A percentile compares a stretch with the other conserved stretches of the same genome.
These are phyloP conservation scores for Pectinophora gossypiella DNA, from an alignment of 1,140 invertebrate species.

Conservation along the genomic window DNA sequence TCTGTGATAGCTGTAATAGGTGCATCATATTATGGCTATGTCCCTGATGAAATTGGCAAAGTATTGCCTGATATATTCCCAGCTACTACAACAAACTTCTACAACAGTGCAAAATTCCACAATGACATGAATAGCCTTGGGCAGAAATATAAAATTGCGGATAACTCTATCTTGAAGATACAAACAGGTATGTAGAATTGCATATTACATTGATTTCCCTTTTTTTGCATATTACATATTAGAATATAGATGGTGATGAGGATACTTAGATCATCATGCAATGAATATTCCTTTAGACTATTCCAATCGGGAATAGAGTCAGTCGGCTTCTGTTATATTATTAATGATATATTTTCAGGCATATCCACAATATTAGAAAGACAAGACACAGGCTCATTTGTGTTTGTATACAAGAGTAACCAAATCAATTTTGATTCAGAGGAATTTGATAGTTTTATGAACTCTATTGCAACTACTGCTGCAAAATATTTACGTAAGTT, in stretches of 20 bases:
- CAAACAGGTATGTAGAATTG: slow-evolving; percentile 37
- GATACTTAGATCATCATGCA: not conserved
- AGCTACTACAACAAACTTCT: slow-evolving; percentile 13
- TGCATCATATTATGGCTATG: not conserved
- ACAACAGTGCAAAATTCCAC: slow-evolving; percentile 44
- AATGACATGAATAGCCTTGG: slow-evolving; percentile 42
- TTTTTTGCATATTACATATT: not conserved
- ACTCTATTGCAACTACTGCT: slow-evolving; percentile 36
- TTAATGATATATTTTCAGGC: slow-evolving; percentile 33
- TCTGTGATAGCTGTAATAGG: no score
- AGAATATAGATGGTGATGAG: not conserved
- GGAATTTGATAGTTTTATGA: slow-evolving; percentile 43
- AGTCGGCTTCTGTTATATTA: not conserved
- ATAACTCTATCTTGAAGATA: slow-evolving; percentile 44
- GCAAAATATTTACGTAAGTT: slow-evolving; percentile 55
- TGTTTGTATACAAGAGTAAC: slow-evolving; percentile 52
- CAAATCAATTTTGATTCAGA: slow-evolving; percentile 27
- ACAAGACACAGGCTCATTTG: slow-evolving; percentile 48
- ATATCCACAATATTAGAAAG: slow-evolving; percentile 47
- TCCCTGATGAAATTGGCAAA: no score
- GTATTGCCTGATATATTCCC: not conserved
- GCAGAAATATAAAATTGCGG: slow-evolving; percentile 47
- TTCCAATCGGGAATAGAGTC: not conserved
- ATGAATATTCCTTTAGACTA: not conserved
- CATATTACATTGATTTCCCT: not conserved